Evolutionary conservation across 2,113 vertebrate species (phyloP).

Genomic region (Physeter macrocephalus): DNA sequence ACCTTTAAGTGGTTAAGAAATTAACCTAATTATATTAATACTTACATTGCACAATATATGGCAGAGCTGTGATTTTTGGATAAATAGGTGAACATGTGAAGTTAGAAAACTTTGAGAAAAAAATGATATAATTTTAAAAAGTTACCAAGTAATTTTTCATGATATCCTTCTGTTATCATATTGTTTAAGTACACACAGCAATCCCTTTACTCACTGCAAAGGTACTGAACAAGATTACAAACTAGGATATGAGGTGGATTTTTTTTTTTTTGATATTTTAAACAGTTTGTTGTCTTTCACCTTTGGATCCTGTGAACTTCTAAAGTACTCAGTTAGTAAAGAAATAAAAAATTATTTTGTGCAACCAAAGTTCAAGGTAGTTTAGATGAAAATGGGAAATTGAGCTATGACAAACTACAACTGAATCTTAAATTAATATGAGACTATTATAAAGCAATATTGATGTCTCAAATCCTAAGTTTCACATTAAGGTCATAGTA

Average conservation of each 20-base stretch:
- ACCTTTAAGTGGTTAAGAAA: not conserved
- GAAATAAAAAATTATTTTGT: slow-evolving; percentile 73
- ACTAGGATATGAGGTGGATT: not conserved
- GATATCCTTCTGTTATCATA: not conserved
- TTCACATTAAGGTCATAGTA: slow-evolving; percentile 83
- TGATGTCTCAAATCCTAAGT: slow-evolving; percentile 80
- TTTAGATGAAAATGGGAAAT: slow-evolving; percentile 68
- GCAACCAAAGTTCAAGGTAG: slow-evolving; percentile 70
- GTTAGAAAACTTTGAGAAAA: not conserved
- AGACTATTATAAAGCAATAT: slow-evolving; percentile 74
- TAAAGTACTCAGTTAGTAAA: slow-evolving; percentile 58
- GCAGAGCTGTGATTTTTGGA: not conserved
- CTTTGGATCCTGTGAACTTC: slow-evolving; percentile 70
- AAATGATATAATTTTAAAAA: not conserved
- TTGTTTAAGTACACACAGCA: not conserved
- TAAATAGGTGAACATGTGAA: not conserved
- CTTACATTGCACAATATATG: not conserved
- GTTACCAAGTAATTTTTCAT: not conserved
- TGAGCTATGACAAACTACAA: slow-evolving; percentile 73
- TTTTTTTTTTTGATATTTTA: slow-evolving; percentile 58
- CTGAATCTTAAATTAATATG: slow-evolving; percentile 82
- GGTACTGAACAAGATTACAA: slow-evolving; percentile 19
- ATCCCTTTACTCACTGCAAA: not conserved
- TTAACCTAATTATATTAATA: not conserved
- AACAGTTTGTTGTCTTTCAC: slow-evolving; percentile 45